These are phyloP conservation scores for Limnodromus scolopaceus DNA, from an alignment of 2,797 vertebrate genomes.

Conservation along the genomic window DNA sequence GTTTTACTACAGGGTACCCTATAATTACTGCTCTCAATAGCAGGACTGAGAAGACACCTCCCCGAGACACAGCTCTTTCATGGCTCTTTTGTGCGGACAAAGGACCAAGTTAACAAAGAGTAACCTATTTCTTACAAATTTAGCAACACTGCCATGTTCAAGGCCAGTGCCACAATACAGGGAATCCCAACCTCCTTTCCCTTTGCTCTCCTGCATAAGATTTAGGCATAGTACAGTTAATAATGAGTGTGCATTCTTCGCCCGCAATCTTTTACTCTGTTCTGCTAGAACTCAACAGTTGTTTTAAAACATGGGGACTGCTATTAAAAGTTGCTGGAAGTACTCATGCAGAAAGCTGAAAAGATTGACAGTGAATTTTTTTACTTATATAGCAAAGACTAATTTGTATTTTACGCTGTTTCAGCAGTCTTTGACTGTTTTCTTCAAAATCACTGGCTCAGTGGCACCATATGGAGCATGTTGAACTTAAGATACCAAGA, in stretches of 20 bases:
- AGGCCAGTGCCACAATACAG: neutral
- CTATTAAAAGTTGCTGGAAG: constrained; percentile 54
- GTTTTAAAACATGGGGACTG: constrained; percentile 38
- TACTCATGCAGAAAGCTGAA: constrained; percentile 50
- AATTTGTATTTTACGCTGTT: constrained; percentile 73
- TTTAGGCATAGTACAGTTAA: neutral
- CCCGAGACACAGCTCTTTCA: neutral
- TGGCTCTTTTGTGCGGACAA: neutral
- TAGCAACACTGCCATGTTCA: neutral
- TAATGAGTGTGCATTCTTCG: neutral
- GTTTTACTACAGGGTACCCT: neutral
- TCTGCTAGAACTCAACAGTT: constrained; percentile 41
- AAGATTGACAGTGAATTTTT: constrained; percentile 69
- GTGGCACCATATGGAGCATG: constrained; percentile 75
- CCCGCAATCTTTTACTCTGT: neutral
- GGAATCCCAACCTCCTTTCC: neutral
- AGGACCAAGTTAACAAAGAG: neutral
- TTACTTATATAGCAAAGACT: constrained; percentile 66
- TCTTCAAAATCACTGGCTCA: constrained; percentile 77
- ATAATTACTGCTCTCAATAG: neutral
- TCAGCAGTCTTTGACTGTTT: constrained; percentile 72
- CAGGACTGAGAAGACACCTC: neutral
- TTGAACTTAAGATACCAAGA: constrained; percentile 78
- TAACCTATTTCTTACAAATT: neutral
- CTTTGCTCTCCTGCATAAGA: neutral